Conservation (phyloP, 2,888 invertebrate genomes). For the Cyaniris semiargus region DNA sequence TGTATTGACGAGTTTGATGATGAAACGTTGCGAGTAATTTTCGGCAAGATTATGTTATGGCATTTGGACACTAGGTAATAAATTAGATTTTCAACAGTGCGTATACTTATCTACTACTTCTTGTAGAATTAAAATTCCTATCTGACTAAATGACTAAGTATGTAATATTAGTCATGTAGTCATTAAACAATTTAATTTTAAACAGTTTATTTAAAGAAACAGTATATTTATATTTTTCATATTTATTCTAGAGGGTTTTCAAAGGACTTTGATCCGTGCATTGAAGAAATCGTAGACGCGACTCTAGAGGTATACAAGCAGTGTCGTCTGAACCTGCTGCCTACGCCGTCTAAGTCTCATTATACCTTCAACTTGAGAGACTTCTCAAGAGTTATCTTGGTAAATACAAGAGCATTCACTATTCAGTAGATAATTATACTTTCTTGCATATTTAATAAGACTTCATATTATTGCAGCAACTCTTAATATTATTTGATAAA, state of each 20-base stretch:
- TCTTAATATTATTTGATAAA: too few species aligned
- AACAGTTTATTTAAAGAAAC: too few species aligned
- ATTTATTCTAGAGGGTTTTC: slow-evolving; percentile 88
- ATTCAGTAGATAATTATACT: slow-evolving; percentile 23
- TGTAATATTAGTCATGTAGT: too few species aligned
- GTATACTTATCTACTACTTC: too few species aligned
- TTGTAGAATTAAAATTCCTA: too few species aligned
- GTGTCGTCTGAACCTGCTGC: slow-evolving; percentile 89
- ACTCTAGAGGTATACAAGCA: slow-evolving; percentile 93
- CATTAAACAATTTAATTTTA: too few species aligned
- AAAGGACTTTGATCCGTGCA: slow-evolving; percentile 95
- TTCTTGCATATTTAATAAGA: not conserved
- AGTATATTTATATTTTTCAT: slow-evolving; percentile 33
- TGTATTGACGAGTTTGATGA: slow-evolving; percentile 95
- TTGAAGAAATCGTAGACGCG: slow-evolving; percentile 91
- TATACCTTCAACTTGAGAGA: slow-evolving; percentile 97
- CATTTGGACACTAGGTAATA: slow-evolving; percentile 94
- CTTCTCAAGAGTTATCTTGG: slow-evolving; percentile 94
- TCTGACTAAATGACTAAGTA: too few species aligned
- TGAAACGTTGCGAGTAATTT: slow-evolving; percentile 90
- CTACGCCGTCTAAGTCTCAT: slow-evolving; percentile 96
- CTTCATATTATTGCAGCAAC: not conserved
- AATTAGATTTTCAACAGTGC: too few species aligned
- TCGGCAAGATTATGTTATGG: slow-evolving; percentile 95
- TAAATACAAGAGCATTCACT: slow-evolving; percentile 49